These are phyloP conservation scores for Elysia crispata DNA, from an alignment of 2,888 invertebrate species.

Conservation along the genomic window DNA sequence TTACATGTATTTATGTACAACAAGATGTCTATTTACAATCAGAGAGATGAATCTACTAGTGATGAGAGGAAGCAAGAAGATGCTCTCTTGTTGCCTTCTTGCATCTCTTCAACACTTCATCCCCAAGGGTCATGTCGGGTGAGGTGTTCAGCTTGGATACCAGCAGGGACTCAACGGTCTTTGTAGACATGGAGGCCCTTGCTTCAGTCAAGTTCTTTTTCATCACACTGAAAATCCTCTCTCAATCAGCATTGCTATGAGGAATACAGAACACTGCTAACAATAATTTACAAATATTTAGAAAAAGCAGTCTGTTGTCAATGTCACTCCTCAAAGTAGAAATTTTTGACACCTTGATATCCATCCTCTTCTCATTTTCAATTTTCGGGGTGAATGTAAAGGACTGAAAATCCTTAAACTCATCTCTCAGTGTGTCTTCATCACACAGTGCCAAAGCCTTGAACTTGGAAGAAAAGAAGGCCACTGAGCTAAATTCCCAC, in stretches of 20 bases:
- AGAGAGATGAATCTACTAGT: too few relatives aligned
- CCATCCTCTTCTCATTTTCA: too few relatives aligned
- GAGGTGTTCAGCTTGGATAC: neutral
- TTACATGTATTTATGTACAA: too few relatives aligned
- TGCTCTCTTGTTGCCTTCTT: neutral
- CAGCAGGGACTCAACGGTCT: neutral
- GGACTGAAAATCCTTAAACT: neutral
- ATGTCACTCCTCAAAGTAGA: neutral
- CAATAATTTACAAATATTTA: neutral
- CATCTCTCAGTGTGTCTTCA: neutral
- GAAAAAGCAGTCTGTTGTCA: neutral
- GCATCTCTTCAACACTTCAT: neutral
- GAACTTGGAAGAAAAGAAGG: neutral
- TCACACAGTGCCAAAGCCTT: neutral
- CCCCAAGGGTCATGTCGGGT: neutral
- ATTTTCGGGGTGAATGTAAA: neutral
- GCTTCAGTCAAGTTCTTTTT: neutral
- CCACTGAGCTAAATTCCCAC: neutral
- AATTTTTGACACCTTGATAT: neutral
- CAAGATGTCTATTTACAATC: too few relatives aligned
- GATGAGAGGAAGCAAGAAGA: too few relatives aligned
- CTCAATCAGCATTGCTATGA: neutral
- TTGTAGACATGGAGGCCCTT: neutral
- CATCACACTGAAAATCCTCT: neutral
- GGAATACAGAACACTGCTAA: neutral